Percentiles rank a stretch among this genome's conserved stretches.
These are phyloP conservation scores for Papilio glaucus DNA, from an alignment of 1,140 invertebrate genomes.

Conservation along the genomic window DNA sequence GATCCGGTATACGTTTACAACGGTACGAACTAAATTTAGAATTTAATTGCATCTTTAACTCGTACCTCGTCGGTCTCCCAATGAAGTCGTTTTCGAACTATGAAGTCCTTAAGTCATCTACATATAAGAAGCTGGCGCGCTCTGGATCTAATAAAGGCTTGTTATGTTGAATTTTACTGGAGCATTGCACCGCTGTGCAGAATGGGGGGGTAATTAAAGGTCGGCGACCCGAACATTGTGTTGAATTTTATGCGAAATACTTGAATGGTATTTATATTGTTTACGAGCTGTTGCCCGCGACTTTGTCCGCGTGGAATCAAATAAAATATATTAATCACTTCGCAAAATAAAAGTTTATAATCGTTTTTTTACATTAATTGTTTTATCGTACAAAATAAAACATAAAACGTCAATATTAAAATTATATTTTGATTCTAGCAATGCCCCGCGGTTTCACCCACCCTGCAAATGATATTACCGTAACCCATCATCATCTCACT, in stretches of 20 bases:
- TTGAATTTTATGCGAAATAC: constrained; percentile 54
- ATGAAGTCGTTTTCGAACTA: constrained; percentile 36
- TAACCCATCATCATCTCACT: too few relatives aligned
- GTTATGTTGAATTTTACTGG: constrained; percentile 81
- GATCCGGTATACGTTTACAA: constrained; percentile 47
- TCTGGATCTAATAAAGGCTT: constrained; percentile 77
- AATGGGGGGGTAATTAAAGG: constrained; percentile 75
- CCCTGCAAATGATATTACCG: too few relatives aligned
- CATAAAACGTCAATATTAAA: too few relatives aligned
- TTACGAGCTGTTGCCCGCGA: too few relatives aligned
- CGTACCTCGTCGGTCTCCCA: constrained; percentile 29
- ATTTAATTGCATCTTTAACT: constrained; percentile 31
- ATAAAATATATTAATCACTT: too few relatives aligned
- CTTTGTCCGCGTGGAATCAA: too few relatives aligned
- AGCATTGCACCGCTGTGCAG: constrained; percentile 74
- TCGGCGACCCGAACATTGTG: constrained; percentile 63
- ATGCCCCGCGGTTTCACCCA: too few relatives aligned
- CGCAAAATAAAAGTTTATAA: too few relatives aligned
- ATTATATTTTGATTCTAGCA: too few relatives aligned
- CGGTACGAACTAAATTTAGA: constrained; percentile 25
- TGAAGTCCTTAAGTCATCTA: constrained; percentile 42
- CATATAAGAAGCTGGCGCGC: constrained; percentile 57
- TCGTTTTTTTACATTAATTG: too few relatives aligned
- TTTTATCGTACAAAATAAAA: too few relatives aligned
- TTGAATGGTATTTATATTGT: not conserved